These are phyloP conservation scores for Drosophila ustulata DNA, from an alignment of 2,888 invertebrate genomes.

Conservation along the genomic window DNA sequence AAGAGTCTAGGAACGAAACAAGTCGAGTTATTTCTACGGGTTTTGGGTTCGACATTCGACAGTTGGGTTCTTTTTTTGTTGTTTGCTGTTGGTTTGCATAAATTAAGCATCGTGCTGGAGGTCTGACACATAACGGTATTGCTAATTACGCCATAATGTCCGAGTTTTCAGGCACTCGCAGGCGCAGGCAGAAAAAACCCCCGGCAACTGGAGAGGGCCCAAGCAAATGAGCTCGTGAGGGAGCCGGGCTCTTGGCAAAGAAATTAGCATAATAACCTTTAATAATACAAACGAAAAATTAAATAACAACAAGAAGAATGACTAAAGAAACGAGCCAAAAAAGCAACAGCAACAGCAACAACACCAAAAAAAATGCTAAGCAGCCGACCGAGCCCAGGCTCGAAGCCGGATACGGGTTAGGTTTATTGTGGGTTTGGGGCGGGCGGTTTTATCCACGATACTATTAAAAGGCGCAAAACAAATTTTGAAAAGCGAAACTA, in stretches of 20 bases:
- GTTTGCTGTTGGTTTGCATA: slow-evolving; percentile 64
- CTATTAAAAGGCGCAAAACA: slow-evolving; percentile 35
- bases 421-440: neutral
- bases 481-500: slow-evolving; percentile 65
- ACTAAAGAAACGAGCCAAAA: slow-evolving; percentile 22
- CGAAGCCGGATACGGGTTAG: slow-evolving; percentile 1
- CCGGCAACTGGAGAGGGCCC: slow-evolving; percentile 5
- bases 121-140: slow-evolving; percentile 69
- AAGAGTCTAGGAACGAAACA: slow-evolving; percentile 6
- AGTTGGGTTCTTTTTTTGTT: slow-evolving; percentile 22
- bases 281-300: slow-evolving; percentile 80
- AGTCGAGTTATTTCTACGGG: slow-evolving; percentile 34
- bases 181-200: slow-evolving; percentile 24
- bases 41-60: slow-evolving; percentile 12
- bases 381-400: slow-evolving; percentile 37
- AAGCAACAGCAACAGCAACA: neutral
- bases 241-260: slow-evolving; percentile 39
- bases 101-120: slow-evolving; percentile 67
- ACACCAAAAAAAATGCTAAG: slow-evolving; percentile 45
- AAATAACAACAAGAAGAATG: slow-evolving; percentile 67
- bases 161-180: slow-evolving; percentile 49
- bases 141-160: slow-evolving; percentile 79
- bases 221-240: neutral
- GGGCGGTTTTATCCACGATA: slow-evolving; percentile 4
- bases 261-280: slow-evolving; percentile 81